These are phyloP conservation scores for Candidula unifasciata DNA, from an alignment of 2,888 invertebrate genomes.

Conservation along the genomic window DNA sequence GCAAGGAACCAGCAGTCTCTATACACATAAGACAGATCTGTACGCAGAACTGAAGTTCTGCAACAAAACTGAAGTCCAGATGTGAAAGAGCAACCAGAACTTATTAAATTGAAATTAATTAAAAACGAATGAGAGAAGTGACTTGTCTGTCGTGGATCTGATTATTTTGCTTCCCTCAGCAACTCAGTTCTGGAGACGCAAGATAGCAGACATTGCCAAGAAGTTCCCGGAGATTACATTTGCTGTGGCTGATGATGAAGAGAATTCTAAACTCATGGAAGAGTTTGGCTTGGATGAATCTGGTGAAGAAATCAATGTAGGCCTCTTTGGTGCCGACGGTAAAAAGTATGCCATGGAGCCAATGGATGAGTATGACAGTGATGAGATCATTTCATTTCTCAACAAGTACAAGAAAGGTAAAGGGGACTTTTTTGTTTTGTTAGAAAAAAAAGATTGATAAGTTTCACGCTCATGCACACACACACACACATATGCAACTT, in stretches of 20 bases:
- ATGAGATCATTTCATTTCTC: slow-evolving; percentile 80
- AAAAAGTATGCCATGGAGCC: slow-evolving; percentile 80
- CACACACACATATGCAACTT: too few species aligned
- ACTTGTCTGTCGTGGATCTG: too few species aligned
- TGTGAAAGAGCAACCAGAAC: too few species aligned
- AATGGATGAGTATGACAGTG: slow-evolving; percentile 80
- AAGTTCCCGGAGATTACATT: slow-evolving; percentile 79
- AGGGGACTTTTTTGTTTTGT: background rate
- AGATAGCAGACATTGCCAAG: slow-evolving; percentile 80
- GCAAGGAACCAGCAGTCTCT: too few species aligned
- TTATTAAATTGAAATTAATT: too few species aligned
- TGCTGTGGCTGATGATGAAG: slow-evolving; percentile 81
- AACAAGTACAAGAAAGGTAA: slow-evolving; percentile 78
- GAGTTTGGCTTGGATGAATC: slow-evolving; percentile 79
- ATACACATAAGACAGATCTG: too few species aligned
- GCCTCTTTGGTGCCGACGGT: slow-evolving; percentile 69
- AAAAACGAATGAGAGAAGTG: too few species aligned
- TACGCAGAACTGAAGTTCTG: too few species aligned
- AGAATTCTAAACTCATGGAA: slow-evolving; percentile 77
- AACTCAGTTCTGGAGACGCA: slow-evolving; percentile 80
- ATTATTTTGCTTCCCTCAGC: slow-evolving; percentile 69
- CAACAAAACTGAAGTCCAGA: too few species aligned
- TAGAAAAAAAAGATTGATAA: too few species aligned
- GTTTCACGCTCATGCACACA: too few species aligned
- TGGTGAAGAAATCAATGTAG: slow-evolving; percentile 80